These are phyloP conservation scores for Trichopria drosophilae DNA, from an alignment of 2,888 invertebrate genomes.

Conservation along the genomic window DNA sequence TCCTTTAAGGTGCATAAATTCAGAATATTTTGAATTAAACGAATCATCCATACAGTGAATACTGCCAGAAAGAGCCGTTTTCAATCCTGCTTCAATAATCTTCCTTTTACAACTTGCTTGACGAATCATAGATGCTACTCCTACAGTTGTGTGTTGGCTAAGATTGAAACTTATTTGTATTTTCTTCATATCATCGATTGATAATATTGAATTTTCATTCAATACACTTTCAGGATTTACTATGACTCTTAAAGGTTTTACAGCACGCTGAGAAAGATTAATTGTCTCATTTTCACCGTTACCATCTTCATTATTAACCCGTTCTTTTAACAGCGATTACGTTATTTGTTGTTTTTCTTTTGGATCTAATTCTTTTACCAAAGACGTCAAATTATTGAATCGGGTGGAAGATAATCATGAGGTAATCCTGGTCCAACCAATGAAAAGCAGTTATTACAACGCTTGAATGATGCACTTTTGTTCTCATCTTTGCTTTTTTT, in stretches of 20 bases:
- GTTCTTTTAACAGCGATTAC: too few relatives aligned
- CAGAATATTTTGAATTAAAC: background rate
- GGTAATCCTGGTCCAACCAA: too few relatives aligned
- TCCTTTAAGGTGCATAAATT: background rate
- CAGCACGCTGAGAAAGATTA: background rate
- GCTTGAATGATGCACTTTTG: too few relatives aligned
- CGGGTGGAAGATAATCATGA: too few relatives aligned
- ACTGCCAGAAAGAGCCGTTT: background rate
- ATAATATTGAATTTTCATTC: slow-evolving; percentile 4
- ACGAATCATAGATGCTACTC: background rate
- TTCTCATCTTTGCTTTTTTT: too few relatives aligned
- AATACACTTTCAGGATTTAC: background rate
- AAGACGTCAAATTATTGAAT: too few relatives aligned
- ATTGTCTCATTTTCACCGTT: too few relatives aligned
- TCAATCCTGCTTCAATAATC: slow-evolving; percentile 1
- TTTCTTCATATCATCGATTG: background rate
- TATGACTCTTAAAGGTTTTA: background rate
- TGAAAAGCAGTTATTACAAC: too few relatives aligned
- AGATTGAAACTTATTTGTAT: slow-evolving; percentile 3
- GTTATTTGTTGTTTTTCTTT: too few relatives aligned
- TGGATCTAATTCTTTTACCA: too few relatives aligned
- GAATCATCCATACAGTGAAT: background rate
- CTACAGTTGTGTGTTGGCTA: background rate
- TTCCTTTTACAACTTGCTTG: background rate
- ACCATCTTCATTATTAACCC: too few relatives aligned